Evolutionary conservation across 2,888 invertebrate species (phyloP).

Genomic region (Nephrotoma appendiculata): DNA sequence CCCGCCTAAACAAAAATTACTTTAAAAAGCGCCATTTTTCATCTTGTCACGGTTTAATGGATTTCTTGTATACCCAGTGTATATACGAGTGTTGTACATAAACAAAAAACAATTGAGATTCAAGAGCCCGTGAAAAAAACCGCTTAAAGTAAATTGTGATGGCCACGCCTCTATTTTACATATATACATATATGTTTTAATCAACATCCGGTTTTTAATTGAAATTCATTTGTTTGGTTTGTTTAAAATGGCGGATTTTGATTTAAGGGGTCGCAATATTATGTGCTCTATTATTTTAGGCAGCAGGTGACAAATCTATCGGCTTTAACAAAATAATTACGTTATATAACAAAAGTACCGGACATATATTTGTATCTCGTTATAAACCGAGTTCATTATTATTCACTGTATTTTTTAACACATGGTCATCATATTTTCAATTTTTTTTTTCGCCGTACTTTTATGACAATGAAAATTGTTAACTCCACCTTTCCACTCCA

Average conservation of each 20-base stretch:
- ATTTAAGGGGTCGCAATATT: neutral
- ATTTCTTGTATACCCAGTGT: neutral
- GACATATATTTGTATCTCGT: neutral
- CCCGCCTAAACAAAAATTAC: neutral
- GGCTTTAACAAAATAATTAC: neutral
- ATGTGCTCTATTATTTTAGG: neutral
- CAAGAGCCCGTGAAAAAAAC: neutral
- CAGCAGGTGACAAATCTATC: neutral
- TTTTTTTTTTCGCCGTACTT: neutral
- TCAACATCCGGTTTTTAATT: neutral
- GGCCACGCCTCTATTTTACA: neutral
- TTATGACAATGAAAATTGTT: neutral
- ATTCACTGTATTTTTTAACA: neutral
- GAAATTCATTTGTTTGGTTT: neutral
- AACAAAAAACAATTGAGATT: neutral
- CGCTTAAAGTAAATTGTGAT: neutral
- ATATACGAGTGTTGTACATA: neutral
- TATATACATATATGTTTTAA: neutral
- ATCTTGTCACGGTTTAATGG: neutral
- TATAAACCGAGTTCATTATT: neutral
- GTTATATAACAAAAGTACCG: neutral
- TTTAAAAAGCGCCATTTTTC: neutral
- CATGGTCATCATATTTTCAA: neutral
- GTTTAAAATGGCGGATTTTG: neutral
- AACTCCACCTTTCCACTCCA: neutral